These are phyloP conservation scores for Rotaria sp. DNA, from an alignment of 2,888 invertebrate genomes.

Conservation along the genomic window DNA sequence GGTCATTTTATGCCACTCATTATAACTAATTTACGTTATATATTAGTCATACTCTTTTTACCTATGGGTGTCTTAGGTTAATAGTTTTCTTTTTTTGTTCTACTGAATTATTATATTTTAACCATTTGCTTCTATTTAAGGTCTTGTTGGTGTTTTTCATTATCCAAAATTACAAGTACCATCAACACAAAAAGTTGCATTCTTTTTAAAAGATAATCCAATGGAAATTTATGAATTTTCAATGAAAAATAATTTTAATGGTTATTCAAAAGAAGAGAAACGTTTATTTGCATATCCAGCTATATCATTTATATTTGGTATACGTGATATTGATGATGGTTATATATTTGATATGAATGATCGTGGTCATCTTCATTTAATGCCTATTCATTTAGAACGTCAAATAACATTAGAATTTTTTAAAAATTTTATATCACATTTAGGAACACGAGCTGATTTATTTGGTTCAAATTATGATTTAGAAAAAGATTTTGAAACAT, in stretches of 20 bases:
- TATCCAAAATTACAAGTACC: constrained; percentile 77
- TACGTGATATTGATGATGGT: constrained; percentile 33
- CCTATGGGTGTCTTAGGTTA: constrained; percentile 30
- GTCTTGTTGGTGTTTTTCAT: constrained; percentile 68
- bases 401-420: constrained; percentile 5
- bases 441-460: not conserved
- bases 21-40: constrained; percentile 13
- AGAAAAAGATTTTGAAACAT: constrained; percentile 9
- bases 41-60: constrained; percentile 31
- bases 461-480: constrained; percentile 28
- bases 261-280: constrained; percentile 34
- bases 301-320: constrained; percentile 38
- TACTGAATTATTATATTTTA: no score
- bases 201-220: constrained; percentile 62
- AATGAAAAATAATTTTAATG: constrained; percentile 27
- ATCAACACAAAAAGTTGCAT: constrained; percentile 73
- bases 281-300: constrained; percentile 37
- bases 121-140: not conserved
- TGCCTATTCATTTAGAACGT: not conserved
- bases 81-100: not conserved
- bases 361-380: constrained; percentile 7
- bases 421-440: not conserved
- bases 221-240: constrained; percentile 40
- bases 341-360: constrained; percentile 36
- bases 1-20: constrained; percentile 44